Evolutionary conservation across 2,888 invertebrate genomes (phyloP), one percentile per base, ranked within the genome.

Genomic region (Amphipyra tragopoginis): DNA sequence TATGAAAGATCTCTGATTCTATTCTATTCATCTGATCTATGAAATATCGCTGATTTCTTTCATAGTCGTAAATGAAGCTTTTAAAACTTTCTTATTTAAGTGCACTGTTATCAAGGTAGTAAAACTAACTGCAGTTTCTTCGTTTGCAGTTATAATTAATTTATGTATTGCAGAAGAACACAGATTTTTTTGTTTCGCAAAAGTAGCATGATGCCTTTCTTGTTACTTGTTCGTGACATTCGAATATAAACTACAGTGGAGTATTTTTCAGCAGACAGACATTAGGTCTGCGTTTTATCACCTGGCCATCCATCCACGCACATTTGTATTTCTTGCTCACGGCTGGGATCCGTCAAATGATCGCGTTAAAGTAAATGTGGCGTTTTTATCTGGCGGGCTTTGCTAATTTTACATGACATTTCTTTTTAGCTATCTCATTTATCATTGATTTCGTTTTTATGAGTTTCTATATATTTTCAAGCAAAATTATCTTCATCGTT

Each of bases 251-350:
- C 39, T 61, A 68, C 69, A 72, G 57, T 44, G 26, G 36, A 56
- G 38, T 42, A 72, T 68, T 65, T 70, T 69, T 74, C 66, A 65
- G 11, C 65, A 65, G 57, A 52, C 57, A 39, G 53, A 54, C 63
- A 63, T 65, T 63, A 56, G 48, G 48, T 58, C 65, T 74, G 70
- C 57, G 54, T 73, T 73, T 74, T 74, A 70, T 70, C 69, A 70
- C 70, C 65, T 69, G 51, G 21, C 51, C 65, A 69, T 69, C 69
- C 69, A 60, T 73, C 64, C 55, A 58, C 64, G 61, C 57, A 58
- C 72, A 54, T 61, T 55, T 49, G 57, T 61, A 45, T 55, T 61
- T 64, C 54, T 68, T 50, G 36, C 60, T 53, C 64, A 56, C 57
- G 58, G 34, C 57, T 58, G 71, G 61, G 33, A 42, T 57, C 43